These are phyloP conservation scores for Drosophila borealis DNA, from an alignment of 2,888 invertebrate genomes.

Conservation along the genomic window DNA sequence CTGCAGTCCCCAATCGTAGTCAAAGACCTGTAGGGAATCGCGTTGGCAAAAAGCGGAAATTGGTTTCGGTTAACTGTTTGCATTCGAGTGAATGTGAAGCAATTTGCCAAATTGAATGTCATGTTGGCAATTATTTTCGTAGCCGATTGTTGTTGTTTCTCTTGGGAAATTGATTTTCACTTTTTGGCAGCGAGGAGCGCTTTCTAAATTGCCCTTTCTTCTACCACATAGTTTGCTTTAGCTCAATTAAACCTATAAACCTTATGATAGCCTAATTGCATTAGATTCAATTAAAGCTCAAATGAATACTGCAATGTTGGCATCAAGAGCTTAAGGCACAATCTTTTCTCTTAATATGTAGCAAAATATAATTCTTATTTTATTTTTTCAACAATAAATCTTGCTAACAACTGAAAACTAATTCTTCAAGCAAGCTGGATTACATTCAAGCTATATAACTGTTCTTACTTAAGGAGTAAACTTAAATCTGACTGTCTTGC, in stretches of 20 bases:
- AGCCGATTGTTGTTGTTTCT: constrained; percentile 8
- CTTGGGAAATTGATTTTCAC: constrained; percentile 10
- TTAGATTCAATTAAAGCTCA: too few relatives aligned
- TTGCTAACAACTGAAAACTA: too few relatives aligned
- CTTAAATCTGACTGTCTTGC: too few relatives aligned
- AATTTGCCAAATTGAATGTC: constrained; percentile 55
- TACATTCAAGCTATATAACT: neutral
- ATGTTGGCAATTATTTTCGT: constrained; percentile 28
- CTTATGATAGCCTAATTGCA: too few relatives aligned
- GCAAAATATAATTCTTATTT: too few relatives aligned
- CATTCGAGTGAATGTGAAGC: constrained; percentile 10
- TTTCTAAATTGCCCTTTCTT: neutral
- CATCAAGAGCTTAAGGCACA: too few relatives aligned
- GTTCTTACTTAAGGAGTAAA: neutral
- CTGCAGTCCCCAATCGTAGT: constrained; percentile 98
- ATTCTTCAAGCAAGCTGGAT: neutral
- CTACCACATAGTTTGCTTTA: neutral
- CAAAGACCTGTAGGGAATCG: constrained; percentile 90
- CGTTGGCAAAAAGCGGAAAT: constrained; percentile 25
- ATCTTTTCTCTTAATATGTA: too few relatives aligned
- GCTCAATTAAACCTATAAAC: too few relatives aligned
- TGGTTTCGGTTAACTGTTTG: constrained; percentile 31
- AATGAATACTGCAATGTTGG: too few relatives aligned
- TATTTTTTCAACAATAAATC: too few relatives aligned
- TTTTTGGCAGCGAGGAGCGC: constrained; percentile 1